Conservation (phyloP, 2,888 invertebrate species). For the Amphimallon solstitiale region DNA sequence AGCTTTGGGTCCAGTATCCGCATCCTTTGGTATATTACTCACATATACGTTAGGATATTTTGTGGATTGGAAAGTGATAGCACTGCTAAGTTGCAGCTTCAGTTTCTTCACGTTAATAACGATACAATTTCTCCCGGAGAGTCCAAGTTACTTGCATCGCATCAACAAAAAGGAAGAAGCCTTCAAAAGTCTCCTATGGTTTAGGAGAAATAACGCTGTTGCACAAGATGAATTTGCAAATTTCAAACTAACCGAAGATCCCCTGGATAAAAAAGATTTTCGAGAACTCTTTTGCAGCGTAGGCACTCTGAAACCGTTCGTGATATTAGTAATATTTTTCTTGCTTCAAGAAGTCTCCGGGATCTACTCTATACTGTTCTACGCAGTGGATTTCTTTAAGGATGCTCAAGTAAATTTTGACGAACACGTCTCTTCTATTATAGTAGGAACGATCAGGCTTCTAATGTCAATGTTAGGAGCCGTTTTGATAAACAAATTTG, state of each 20-base stretch:
- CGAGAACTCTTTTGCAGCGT: constrained; percentile 62
- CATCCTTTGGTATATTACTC: constrained; percentile 77
- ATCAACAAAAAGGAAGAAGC: constrained; percentile 70
- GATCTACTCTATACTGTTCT: constrained; percentile 77
- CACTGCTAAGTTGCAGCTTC: constrained; percentile 71
- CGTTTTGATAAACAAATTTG: constrained; percentile 72
- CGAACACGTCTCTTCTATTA: constrained; percentile 75
- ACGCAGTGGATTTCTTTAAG: constrained; percentile 77
- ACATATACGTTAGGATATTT: constrained; percentile 76
- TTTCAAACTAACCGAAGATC: constrained; percentile 64
- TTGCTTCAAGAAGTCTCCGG: constrained; percentile 79
- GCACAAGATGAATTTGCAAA: constrained; percentile 74
- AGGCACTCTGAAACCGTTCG: constrained; percentile 74
- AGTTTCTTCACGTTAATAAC: constrained; percentile 68
- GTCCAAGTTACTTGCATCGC: constrained; percentile 73
- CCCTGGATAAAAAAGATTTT: constrained; percentile 44
- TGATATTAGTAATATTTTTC: constrained; percentile 72
- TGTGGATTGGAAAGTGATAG: constrained; percentile 73
- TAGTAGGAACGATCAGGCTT: constrained; percentile 74
- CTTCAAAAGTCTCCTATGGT: constrained; percentile 72
- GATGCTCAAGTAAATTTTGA: constrained; percentile 72
- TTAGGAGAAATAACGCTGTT: constrained; percentile 70
- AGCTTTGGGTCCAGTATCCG: constrained; percentile 75
- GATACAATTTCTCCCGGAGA: constrained; percentile 75
- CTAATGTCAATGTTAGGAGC: constrained; percentile 76